Evolutionary conservation across 2,113 vertebrate species (phyloP).

Genomic region (Phalacrocorax aristotelis): DNA sequence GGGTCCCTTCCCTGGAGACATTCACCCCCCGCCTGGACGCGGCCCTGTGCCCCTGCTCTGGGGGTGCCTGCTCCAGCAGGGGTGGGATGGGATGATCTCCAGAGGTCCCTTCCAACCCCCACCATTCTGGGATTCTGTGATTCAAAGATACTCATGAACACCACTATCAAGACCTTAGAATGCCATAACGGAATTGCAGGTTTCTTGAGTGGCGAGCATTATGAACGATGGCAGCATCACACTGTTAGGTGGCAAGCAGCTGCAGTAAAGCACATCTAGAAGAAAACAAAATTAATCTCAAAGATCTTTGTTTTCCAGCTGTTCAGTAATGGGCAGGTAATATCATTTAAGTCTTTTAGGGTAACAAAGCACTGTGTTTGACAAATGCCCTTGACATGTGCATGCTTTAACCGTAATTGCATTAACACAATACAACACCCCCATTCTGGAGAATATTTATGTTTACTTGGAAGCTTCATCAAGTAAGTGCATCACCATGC

Average conservation of each 20-base stretch:
- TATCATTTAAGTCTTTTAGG: background rate
- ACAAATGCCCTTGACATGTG: background rate
- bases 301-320: background rate
- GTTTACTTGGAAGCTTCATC: background rate
- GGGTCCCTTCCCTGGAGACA: too few species aligned
- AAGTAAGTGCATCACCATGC: background rate
- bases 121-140: too few species aligned
- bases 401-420: background rate
- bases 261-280: background rate
- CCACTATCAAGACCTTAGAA: background rate
- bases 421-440: background rate
- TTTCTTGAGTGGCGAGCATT: background rate
- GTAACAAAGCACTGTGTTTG: background rate
- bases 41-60: too few species aligned
- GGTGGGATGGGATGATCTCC: too few species aligned
- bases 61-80: too few species aligned
- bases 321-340: background rate
- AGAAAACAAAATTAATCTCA: background rate
- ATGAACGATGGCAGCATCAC: background rate
- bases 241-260: background rate
- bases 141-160: constrained; percentile 2
- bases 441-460: background rate
- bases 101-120: too few species aligned
- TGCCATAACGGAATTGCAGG: background rate
- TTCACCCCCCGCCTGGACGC: too few species aligned